phyloP scores from a whole-genome alignment of 2,797 vertebrate genomes.

The Pseudochirops cupreus region DNA sequence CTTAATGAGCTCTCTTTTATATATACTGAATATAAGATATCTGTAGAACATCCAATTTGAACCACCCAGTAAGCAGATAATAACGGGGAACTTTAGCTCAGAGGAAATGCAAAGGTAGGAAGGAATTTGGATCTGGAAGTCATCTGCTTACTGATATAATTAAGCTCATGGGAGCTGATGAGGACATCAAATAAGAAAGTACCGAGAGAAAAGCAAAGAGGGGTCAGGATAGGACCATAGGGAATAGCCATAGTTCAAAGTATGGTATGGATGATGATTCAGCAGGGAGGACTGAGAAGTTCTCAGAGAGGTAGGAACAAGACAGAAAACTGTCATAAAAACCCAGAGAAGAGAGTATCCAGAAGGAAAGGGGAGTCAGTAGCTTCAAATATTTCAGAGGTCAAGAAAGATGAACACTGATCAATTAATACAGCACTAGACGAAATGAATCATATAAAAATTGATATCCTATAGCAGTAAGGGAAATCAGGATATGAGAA shows the following conservation, averaged over 20 bases:
- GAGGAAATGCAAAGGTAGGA: not conserved
- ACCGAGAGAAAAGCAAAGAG: not conserved
- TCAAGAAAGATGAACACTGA: not conserved
- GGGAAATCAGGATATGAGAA: not conserved
- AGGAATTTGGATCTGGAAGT: not conserved
- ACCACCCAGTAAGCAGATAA: not conserved
- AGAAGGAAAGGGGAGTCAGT: not conserved
- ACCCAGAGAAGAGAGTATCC: not conserved
- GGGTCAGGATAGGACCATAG: not conserved
- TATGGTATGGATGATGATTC: not conserved
- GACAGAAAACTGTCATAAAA: not conserved
- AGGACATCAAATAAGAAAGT: not conserved
- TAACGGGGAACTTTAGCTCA: not conserved
- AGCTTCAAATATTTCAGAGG: not conserved
- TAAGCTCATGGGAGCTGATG: not conserved
- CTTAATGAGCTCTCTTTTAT: not conserved
- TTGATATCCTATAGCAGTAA: not conserved
- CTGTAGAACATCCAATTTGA: not conserved
- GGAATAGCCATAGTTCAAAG: not conserved
- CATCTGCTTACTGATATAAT: not conserved
- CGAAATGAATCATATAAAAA: not conserved
- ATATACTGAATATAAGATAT: not conserved
- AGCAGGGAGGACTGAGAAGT: not conserved
- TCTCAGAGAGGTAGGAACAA: not conserved
- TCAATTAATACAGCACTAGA: not conserved